These are phyloP conservation scores for Oryzias melastigma DNA, from an alignment of 2,113 vertebrate genomes.

Conservation along the genomic window DNA sequence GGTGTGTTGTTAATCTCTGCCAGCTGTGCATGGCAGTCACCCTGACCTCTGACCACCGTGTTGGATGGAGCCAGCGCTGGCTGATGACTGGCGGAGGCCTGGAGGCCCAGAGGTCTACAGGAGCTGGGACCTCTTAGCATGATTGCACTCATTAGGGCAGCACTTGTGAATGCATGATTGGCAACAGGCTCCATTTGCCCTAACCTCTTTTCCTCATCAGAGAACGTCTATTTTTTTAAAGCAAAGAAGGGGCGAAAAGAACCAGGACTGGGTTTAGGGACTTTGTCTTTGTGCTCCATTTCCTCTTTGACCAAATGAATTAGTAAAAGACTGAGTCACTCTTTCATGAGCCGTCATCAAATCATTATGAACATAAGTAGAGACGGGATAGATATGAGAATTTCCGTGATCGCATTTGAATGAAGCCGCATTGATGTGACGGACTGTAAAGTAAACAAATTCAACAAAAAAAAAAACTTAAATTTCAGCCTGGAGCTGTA, in stretches of 20 bases:
- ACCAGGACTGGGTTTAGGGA: background rate
- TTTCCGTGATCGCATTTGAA: too few relatives aligned
- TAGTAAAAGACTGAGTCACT: too few relatives aligned
- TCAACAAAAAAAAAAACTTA: background rate
- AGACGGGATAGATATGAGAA: too few relatives aligned
- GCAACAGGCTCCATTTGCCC: constrained; percentile 45
- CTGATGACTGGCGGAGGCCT: constrained; percentile 34
- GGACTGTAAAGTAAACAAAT: background rate
- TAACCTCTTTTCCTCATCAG: constrained; percentile 12
- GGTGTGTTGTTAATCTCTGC: constrained; percentile 71
- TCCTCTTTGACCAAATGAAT: constrained; percentile 5
- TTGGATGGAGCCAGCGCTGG: constrained; percentile 26
- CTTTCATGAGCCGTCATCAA: too few relatives aligned
- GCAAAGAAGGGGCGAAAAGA: constrained; percentile 6
- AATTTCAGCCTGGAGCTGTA: background rate
- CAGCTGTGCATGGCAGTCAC: constrained; percentile 64
- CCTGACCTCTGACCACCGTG: constrained; percentile 63
- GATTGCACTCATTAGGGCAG: constrained; percentile 64
- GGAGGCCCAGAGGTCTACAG: constrained; percentile 34
- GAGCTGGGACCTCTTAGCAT: constrained; percentile 67
- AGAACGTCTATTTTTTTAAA: constrained; percentile 15
- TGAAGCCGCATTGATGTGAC: too few relatives aligned
- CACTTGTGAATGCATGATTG: constrained; percentile 46
- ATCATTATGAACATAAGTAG: too few relatives aligned
- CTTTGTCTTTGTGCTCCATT: constrained; percentile 8